A percentile compares a stretch with the other conserved stretches of the same genome.
Evolutionary conservation across 2,113 vertebrate genomes (phyloP).

Genomic region (Pristiophorus japonicus): DNA sequence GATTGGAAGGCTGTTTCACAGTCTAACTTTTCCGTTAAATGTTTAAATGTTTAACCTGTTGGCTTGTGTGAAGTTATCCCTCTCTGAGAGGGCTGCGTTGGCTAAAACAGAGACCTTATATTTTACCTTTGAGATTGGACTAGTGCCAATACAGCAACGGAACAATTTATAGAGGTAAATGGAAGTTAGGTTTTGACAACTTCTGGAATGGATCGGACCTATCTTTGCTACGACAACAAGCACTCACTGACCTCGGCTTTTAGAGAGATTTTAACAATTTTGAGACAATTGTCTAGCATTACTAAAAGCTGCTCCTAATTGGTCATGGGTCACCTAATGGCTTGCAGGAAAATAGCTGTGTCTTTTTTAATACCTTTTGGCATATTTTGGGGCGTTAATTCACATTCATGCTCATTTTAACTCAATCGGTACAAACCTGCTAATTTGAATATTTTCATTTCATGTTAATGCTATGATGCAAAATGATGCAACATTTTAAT

Average conservation of each 20-base stretch:
- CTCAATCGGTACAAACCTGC: background rate
- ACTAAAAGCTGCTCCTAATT: background rate
- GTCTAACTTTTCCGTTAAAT: background rate
- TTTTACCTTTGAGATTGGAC: background rate
- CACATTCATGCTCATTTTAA: background rate
- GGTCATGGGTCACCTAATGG: background rate
- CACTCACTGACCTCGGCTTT: background rate
- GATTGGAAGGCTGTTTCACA: background rate
- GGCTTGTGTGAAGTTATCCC: background rate
- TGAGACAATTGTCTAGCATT: background rate
- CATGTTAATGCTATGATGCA: background rate
- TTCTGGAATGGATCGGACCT: background rate
- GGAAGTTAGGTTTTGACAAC: background rate
- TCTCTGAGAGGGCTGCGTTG: background rate
- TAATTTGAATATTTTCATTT: background rate
- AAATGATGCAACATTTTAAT: background rate
- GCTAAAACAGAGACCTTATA: background rate
- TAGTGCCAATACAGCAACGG: background rate
- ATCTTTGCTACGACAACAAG: background rate
- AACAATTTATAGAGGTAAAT: background rate
- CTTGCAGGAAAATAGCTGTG: background rate
- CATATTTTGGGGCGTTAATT: background rate
- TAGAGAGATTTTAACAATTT: background rate
- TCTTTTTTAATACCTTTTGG: background rate
- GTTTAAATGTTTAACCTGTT: slow-evolving; percentile 13